Base-by-base conservation (phyloP, 2,113 vertebrate species). In the Hyperopisus bebe region DNA sequence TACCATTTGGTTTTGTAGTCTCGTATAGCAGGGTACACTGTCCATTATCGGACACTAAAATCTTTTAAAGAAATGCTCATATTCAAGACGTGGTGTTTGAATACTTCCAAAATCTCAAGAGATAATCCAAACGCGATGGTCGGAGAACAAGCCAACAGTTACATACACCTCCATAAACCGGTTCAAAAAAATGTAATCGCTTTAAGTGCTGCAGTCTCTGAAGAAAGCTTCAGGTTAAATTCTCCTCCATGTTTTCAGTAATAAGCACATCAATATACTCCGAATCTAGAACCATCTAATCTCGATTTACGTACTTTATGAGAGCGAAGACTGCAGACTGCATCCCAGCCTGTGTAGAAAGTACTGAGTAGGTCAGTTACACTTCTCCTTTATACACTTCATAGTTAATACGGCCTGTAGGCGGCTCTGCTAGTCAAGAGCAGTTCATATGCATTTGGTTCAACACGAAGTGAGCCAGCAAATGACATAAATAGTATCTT, bases 381-480 rank as follows among this genome's bases (percentile, higher is more conserved):
- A 46, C 55, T 70, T 62, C 88, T 44, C n/a, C 66, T 88, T 88
- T 88, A 88, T 88, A 88, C 24, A 35, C 21, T 21, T 31, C 2
- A n/a, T 47, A n/a, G 62, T 77, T 31, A 74, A 27, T 47, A 24
- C 27, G 46, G 19, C 88, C 88, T 62, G 58, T 47, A 88, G 88
- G 88, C 62, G 88, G 88, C 62, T 74, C 42, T 77, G 62, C 66
- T 62, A 88, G 88, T 47, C 58, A 74, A 88, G 62, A 88, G 9
- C 87, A 62, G 74, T 17, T 80, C 31, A 17, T n/a, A 80, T 39
- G 74, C 35, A 39, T 80, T 39, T 19, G 74, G 74, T 80, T 80
- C 15, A 42, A 42, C 39, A 80, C 13, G 74, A 39, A 39, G 74
- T 42, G 74, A 80, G 35, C 74, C 74, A 80, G 35, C 17, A 80